These are phyloP conservation scores for Agrochola litura DNA, from an alignment of 2,888 invertebrate genomes.

Conservation along the genomic window DNA sequence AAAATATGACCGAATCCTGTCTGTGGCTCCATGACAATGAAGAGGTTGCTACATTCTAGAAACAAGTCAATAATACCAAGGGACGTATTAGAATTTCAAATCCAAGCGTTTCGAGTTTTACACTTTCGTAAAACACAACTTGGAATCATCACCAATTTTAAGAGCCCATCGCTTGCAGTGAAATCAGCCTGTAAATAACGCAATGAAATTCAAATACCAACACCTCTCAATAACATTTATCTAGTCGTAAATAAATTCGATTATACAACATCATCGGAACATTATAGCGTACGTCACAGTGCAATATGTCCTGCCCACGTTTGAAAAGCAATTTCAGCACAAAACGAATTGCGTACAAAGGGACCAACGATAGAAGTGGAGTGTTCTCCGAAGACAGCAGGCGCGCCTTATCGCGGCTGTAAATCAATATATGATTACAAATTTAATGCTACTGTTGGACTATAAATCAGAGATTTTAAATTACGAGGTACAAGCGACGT, in stretches of 20 bases:
- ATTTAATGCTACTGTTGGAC: slow-evolving; percentile 90
- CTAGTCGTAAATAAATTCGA: slow-evolving; percentile 67
- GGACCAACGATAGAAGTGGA: slow-evolving; percentile 77
- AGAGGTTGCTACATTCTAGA: slow-evolving; percentile 4
- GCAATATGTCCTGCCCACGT: slow-evolving; percentile 70
- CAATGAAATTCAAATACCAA: slow-evolving; percentile 68
- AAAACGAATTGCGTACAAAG: slow-evolving; percentile 73
- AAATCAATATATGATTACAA: slow-evolving; percentile 91
- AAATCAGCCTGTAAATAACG: slow-evolving; percentile 50
- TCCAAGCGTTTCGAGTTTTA: slow-evolving; percentile 44
- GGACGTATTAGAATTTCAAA: slow-evolving; percentile 42
- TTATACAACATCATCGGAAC: slow-evolving; percentile 68
- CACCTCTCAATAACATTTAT: slow-evolving; percentile 66
- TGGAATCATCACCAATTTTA: slow-evolving; percentile 34
- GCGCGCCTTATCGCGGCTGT: slow-evolving; percentile 88
- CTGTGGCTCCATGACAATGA: slow-evolving; percentile 4
- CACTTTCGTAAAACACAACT: slow-evolving; percentile 55
- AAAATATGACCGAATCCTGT: slow-evolving; percentile 17
- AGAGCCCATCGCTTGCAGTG: slow-evolving; percentile 49
- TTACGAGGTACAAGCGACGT: slow-evolving; percentile 88
- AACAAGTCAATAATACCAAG: slow-evolving; percentile 33
- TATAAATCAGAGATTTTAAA: slow-evolving; percentile 90
- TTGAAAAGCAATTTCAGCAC: slow-evolving; percentile 82
- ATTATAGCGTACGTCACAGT: slow-evolving; percentile 59
- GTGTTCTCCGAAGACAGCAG: slow-evolving; percentile 86